A percentile compares a stretch with the other conserved stretches of the same genome.
Conservation (phyloP, 2,888 invertebrate species). For the Drosophila nigricruria region DNA sequence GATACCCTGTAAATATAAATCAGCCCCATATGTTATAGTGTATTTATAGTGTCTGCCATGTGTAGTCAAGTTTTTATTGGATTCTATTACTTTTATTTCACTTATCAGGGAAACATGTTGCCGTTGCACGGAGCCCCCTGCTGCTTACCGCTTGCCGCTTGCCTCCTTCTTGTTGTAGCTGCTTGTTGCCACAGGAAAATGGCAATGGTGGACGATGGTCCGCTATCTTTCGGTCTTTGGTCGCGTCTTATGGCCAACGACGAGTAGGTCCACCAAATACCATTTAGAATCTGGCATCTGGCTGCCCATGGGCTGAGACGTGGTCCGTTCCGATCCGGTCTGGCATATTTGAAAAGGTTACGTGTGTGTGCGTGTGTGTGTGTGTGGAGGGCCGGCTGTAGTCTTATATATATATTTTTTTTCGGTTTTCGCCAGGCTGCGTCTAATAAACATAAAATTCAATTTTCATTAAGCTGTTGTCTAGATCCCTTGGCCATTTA, state of each 20-base stretch:
- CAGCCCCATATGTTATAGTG: conserved; percentile 26
- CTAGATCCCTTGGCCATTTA: conserved; percentile 69
- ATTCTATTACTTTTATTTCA: conserved; percentile 76
- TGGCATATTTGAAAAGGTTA: conserved; percentile 70
- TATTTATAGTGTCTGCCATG: conserved; percentile 21
- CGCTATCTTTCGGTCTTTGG: conserved; percentile 53
- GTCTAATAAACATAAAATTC: conserved; percentile 79
- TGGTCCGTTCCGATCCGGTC: conserved; percentile 33
- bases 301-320: conserved; percentile 24
- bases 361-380: background rate
- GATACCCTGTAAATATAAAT: background rate
- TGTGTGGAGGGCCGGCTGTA: conserved; percentile 50
- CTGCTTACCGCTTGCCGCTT: conserved; percentile 27
- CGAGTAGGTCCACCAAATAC: conserved; percentile 41
- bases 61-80: conserved; percentile 4
- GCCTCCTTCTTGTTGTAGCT: conserved; percentile 39
- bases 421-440: conserved; percentile 32
- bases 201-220: conserved; percentile 45
- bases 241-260: conserved; percentile 35
- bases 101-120: conserved; percentile 75
- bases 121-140: conserved; percentile 61
- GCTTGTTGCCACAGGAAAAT: conserved; percentile 55
- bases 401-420: background rate
- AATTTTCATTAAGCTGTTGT: conserved; percentile 79
- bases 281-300: conserved; percentile 58